phyloP scores from a whole-genome alignment of 2,888 invertebrate species.

The Gymnoscelis rufifasciata region DNA sequence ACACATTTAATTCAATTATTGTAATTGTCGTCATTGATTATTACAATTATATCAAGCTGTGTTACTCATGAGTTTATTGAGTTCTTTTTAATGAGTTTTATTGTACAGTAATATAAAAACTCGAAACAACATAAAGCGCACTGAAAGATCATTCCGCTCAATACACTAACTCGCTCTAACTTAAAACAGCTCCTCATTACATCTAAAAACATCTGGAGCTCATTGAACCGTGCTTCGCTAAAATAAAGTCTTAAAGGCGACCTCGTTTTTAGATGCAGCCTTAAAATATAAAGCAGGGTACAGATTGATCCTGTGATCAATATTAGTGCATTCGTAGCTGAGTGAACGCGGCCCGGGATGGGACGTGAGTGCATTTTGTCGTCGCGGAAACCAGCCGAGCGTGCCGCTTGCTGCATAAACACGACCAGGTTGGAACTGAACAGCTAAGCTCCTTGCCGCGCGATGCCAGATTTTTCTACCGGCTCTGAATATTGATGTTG shows the following conservation, averaged over 20 bases:
- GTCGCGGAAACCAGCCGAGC: slow-evolving; percentile 65
- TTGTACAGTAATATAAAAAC: no score
- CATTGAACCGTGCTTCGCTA: slow-evolving; percentile 22
- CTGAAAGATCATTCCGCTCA: slow-evolving; percentile 1
- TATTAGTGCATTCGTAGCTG: slow-evolving; percentile 61
- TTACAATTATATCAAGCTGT: no score
- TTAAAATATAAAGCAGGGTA: slow-evolving; percentile 33
- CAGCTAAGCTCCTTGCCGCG: slow-evolving; percentile 42
- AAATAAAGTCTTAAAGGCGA: slow-evolving; percentile 25
- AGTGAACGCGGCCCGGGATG: slow-evolving; percentile 52
- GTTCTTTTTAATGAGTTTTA: no score
- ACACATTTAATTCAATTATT: no score
- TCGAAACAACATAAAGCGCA: slow-evolving; percentile 1
- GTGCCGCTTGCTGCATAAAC: slow-evolving; percentile 57
- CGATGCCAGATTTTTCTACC: slow-evolving; percentile 54
- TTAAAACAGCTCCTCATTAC: slow-evolving; percentile 7
- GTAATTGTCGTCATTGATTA: no score
- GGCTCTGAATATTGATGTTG: slow-evolving; percentile 64
- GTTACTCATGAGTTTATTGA: no score
- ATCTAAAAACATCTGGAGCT: slow-evolving; percentile 20
- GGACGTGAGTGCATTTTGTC: slow-evolving; percentile 74
- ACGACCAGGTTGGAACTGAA: slow-evolving; percentile 44
- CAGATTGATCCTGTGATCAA: slow-evolving; percentile 55
- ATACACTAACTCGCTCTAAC: slow-evolving; percentile 2
- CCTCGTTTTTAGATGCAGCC: slow-evolving; percentile 28